These are phyloP conservation scores for Dryobotodes eremita DNA, from an alignment of 2,888 invertebrate genomes.

Conservation along the genomic window DNA sequence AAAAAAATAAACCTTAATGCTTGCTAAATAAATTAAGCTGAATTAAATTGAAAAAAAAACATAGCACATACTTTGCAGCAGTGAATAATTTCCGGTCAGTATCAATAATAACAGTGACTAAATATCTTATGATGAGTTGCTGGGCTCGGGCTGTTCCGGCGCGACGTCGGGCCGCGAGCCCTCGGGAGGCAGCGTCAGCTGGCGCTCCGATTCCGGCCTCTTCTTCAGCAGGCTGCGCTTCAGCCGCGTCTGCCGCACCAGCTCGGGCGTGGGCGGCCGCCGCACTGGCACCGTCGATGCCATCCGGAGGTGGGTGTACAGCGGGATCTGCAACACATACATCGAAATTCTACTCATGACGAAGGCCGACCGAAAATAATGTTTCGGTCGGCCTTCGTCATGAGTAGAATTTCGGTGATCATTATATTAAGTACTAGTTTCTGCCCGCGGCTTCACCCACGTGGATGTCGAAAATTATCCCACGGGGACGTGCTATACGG, in stretches of 20 bases:
- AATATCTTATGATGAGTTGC: neutral
- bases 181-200: conserved; percentile 34
- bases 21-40: neutral
- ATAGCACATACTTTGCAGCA: neutral
- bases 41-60: neutral
- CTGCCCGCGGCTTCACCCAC: neutral
- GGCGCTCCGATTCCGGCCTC: conserved; percentile 10
- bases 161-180: neutral
- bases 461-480: neutral
- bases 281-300: conserved; percentile 90
- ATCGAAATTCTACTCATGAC: too few species aligned
- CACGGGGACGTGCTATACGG: neutral
- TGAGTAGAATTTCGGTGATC: neutral
- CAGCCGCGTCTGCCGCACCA: conserved; percentile 85
- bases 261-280: conserved; percentile 90
- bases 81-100: neutral
- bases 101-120: neutral
- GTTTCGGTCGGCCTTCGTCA: neutral
- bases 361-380: too few species aligned
- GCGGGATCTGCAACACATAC: conserved; percentile 90
- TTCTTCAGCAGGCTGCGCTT: conserved; percentile 56
- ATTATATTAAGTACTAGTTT: neutral
- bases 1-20: neutral
- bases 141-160: neutral
- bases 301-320: conserved; percentile 92